These are phyloP conservation scores for Chaetorhynchus papuensis DNA, from an alignment of 2,113 vertebrate genomes.

Conservation along the genomic window DNA sequence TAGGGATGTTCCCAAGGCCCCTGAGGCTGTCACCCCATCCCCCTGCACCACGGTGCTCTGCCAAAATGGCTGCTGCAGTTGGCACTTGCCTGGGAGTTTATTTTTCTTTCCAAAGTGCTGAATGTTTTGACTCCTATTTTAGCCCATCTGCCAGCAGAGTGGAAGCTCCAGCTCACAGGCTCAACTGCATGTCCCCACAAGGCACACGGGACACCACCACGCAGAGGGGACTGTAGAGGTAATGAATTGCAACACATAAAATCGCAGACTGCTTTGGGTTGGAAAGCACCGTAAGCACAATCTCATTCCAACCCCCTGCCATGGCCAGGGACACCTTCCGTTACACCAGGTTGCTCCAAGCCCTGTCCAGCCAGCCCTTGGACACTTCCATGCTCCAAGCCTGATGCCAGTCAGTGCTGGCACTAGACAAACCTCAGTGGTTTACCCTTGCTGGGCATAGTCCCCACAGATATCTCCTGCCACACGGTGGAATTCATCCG, in stretches of 20 bases:
- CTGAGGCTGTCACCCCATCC: background rate
- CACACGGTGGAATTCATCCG: background rate
- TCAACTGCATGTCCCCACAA: background rate
- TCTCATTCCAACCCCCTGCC: background rate
- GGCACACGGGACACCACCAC: accelerated
- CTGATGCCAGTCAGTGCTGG: background rate
- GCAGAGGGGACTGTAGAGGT: background rate
- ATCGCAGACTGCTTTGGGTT: no score
- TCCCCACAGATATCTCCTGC: background rate
- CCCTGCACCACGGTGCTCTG: accelerated
- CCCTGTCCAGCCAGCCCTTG: background rate
- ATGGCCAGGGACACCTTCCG: background rate
- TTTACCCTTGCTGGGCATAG: background rate
- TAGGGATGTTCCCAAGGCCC: background rate
- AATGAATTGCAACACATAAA: background rate
- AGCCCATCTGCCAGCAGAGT: background rate
- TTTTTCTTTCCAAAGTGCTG: background rate
- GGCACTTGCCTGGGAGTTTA: background rate
- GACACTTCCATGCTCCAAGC: background rate
- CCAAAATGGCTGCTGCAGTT: background rate
- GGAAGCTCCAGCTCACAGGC: background rate
- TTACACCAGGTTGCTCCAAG: background rate
- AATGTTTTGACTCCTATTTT: background rate
- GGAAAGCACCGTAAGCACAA: background rate
- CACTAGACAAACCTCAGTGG: background rate